These are phyloP conservation scores for Phycodurus eques DNA, from an alignment of 2,113 vertebrate species.

Conservation along the genomic window DNA sequence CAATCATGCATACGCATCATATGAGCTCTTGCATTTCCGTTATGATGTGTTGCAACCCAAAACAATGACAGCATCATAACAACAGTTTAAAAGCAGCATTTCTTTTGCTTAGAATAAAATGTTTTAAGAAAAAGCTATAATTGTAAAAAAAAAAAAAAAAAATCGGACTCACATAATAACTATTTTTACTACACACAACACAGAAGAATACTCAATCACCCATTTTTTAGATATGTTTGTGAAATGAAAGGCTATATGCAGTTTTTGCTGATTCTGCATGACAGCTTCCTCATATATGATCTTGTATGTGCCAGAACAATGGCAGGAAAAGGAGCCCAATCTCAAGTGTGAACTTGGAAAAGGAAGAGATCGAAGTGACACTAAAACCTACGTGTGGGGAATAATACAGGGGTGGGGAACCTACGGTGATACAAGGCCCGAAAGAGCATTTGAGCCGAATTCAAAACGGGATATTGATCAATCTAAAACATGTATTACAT, in stretches of 20 bases:
- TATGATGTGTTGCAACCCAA: background rate
- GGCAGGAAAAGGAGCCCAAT: constrained; percentile 56
- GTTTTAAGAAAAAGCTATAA: background rate
- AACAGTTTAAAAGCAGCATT: background rate
- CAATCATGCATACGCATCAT: background rate
- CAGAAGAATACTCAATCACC: background rate
- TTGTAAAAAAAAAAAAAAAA: background rate
- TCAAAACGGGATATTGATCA: background rate
- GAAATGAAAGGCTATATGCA: constrained; percentile 9
- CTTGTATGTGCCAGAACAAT: constrained; percentile 60
- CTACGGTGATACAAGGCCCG: background rate
- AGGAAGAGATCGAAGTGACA: constrained; percentile 28
- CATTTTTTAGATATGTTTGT: constrained; percentile 3
- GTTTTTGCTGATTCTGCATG: constrained; percentile 58
- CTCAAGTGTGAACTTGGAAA: constrained; percentile 23
- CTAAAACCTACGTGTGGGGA: background rate
- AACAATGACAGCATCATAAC: background rate
- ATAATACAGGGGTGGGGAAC: background rate
- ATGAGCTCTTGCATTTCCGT: background rate
- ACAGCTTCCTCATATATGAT: constrained; percentile 58
- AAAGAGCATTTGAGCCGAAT: background rate
- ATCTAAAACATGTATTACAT: background rate
- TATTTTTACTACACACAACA: constrained; percentile 22
- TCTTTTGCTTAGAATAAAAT: background rate
- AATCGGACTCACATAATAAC: constrained; percentile 23